Conservation (phyloP, 2,888 invertebrate genomes). For the Trissoscelio sp. region DNA sequence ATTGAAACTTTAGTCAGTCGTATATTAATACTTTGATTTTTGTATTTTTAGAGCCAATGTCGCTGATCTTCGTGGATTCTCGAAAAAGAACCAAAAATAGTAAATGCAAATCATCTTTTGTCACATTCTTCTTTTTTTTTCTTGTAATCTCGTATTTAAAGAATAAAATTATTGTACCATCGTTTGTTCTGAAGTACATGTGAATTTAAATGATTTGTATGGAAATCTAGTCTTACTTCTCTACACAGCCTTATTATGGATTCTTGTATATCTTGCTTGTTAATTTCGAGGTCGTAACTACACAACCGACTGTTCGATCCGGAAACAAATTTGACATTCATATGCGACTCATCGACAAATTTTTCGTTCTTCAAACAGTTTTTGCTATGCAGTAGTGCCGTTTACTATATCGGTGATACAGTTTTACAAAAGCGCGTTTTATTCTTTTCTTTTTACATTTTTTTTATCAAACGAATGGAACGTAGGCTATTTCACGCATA, state of each 20-base stretch:
- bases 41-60: slow-evolving; percentile 1
- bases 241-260: slow-evolving; percentile 58
- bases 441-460: neutral
- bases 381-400: slow-evolving; percentile 17
- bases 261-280: slow-evolving; percentile 42
- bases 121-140: neutral
- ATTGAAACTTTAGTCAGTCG: slow-evolving; percentile 4
- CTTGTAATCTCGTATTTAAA: neutral
- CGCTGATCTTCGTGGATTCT: neutral
- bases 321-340: neutral
- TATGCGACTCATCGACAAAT: neutral
- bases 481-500: slow-evolving; percentile 13
- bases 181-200: neutral
- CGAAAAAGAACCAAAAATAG: neutral
- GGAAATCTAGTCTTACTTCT: slow-evolving; percentile 62
- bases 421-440: slow-evolving; percentile 21
- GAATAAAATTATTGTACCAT: slow-evolving; percentile 2
- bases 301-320: slow-evolving; percentile 17
- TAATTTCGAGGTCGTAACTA: slow-evolving; percentile 51
- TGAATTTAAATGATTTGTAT: slow-evolving; percentile 26
- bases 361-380: neutral
- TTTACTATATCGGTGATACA: slow-evolving; percentile 12
- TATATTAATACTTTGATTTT: neutral
- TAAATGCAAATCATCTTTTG: slow-evolving; percentile 10
- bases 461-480: slow-evolving; percentile 14